phyloP scores from a whole-genome alignment of 2,113 vertebrate species.

The Rhinolophus ferrumequinum region DNA sequence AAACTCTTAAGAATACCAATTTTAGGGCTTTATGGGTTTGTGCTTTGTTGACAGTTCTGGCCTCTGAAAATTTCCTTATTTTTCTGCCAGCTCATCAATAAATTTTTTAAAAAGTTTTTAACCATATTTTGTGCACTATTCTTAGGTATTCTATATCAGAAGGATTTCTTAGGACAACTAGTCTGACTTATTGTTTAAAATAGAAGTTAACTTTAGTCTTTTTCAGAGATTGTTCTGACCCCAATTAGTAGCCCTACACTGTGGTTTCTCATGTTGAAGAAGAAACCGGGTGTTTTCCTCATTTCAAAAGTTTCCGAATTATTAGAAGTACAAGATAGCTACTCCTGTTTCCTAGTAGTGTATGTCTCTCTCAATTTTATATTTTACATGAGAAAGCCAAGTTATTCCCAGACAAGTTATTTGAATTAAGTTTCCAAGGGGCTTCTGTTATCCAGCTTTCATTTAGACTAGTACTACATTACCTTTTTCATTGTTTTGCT shows the following conservation, averaged over 20 bases:
- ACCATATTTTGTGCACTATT: neutral
- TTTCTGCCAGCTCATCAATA: constrained; percentile 3
- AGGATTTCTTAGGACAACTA: neutral
- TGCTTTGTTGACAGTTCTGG: neutral
- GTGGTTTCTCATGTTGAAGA: neutral
- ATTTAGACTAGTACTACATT: neutral
- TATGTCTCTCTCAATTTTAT: neutral
- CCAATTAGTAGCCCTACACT: neutral
- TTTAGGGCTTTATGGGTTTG: constrained; percentile 27
- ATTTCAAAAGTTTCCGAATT: neutral
- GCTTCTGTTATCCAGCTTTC: neutral
- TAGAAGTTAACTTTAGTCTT: neutral
- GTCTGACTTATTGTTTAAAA: neutral
- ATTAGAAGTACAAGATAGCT: neutral
- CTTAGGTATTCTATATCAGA: neutral
- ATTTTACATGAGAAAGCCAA: neutral
- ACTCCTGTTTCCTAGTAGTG: neutral
- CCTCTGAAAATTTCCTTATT: constrained; percentile 29
- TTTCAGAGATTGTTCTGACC: neutral
- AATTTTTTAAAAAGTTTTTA: neutral
- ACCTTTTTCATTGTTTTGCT: neutral
- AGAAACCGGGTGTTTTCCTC: neutral
- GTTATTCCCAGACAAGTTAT: neutral
- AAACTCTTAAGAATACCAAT: neutral
- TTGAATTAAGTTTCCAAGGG: neutral